Percentiles rank a stretch among this genome's conserved stretches.
Evolutionary conservation across 2,888 invertebrate species (phyloP).

Genomic region (Eupithecia abbreviata): DNA sequence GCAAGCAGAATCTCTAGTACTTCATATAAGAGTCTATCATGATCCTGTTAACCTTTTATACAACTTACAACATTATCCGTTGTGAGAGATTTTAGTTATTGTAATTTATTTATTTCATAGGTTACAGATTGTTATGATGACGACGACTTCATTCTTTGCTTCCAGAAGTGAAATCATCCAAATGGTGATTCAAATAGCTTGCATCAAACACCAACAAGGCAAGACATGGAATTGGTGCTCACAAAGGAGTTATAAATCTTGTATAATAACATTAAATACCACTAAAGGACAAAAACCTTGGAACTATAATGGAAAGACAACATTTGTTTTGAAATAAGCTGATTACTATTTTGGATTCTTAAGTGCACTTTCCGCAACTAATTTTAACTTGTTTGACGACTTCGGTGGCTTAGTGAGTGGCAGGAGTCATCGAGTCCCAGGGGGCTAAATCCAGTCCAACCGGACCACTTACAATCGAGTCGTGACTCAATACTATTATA

Average conservation of each 20-base stretch:
- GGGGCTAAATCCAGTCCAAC: not conserved
- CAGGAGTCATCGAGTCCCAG: not conserved
- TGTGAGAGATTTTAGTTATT: too few species aligned
- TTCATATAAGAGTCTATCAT: too few species aligned
- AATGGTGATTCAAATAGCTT: slow-evolving; percentile 35
- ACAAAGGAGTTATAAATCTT: slow-evolving; percentile 43
- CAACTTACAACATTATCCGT: too few species aligned
- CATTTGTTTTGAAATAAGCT: slow-evolving; percentile 23
- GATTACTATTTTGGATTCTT: slow-evolving; percentile 8
- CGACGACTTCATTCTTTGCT: not conserved
- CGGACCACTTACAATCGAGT: slow-evolving; percentile 1
- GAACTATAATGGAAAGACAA: slow-evolving; percentile 33
- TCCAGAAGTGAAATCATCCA: not conserved
- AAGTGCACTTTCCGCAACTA: slow-evolving; percentile 4
- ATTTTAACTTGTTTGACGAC: slow-evolving; percentile 13
- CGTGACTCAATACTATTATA: slow-evolving; percentile 24
- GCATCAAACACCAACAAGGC: slow-evolving; percentile 35
- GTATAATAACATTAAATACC: slow-evolving; percentile 30
- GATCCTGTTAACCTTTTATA: too few species aligned
- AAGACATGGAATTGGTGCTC: slow-evolving; percentile 33
- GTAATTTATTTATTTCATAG: too few species aligned
- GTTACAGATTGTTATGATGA: not conserved
- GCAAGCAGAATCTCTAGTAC: too few species aligned
- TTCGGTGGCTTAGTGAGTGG: not conserved
- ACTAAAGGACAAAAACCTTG: slow-evolving; percentile 40